These are phyloP conservation scores for Sula dactylatra DNA, from an alignment of 2,113 vertebrate species.

Conservation along the genomic window DNA sequence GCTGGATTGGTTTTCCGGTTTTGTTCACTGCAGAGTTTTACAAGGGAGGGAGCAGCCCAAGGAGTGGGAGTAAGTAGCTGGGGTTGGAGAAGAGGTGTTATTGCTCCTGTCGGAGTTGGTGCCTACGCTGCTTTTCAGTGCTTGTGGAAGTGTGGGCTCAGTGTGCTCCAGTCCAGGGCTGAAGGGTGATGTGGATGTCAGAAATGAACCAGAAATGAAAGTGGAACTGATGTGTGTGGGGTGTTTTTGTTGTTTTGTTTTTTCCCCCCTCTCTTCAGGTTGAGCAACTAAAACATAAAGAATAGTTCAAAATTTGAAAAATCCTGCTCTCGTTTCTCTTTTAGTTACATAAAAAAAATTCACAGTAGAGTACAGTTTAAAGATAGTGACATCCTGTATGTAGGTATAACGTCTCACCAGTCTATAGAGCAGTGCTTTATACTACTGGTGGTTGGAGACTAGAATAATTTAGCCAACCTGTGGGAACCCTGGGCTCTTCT, in stretches of 20 bases:
- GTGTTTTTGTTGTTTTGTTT: neutral
- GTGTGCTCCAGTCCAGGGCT: accelerated
- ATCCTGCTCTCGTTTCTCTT: neutral
- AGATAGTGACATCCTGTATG: neutral
- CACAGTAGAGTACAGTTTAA: neutral
- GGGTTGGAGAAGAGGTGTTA: neutral
- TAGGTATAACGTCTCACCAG: neutral
- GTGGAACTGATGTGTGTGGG: neutral
- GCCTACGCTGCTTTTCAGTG: neutral
- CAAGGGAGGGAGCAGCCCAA: neutral
- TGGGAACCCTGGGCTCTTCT: neutral
- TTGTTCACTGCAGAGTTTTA: neutral
- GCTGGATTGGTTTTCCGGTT: neutral
- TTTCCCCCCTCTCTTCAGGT: no score
- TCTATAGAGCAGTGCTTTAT: neutral
- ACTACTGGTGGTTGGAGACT: neutral
- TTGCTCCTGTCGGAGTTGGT: accelerated
- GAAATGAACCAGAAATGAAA: neutral
- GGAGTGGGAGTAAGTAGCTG: neutral
- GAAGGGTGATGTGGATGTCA: neutral
- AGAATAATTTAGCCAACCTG: neutral
- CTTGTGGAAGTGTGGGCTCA: neutral
- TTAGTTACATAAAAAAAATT: neutral
- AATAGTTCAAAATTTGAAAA: neutral
- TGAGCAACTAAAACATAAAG: neutral